These are phyloP conservation scores for Oryzias woworae DNA, from an alignment of 2,113 vertebrate genomes.

Conservation along the genomic window DNA sequence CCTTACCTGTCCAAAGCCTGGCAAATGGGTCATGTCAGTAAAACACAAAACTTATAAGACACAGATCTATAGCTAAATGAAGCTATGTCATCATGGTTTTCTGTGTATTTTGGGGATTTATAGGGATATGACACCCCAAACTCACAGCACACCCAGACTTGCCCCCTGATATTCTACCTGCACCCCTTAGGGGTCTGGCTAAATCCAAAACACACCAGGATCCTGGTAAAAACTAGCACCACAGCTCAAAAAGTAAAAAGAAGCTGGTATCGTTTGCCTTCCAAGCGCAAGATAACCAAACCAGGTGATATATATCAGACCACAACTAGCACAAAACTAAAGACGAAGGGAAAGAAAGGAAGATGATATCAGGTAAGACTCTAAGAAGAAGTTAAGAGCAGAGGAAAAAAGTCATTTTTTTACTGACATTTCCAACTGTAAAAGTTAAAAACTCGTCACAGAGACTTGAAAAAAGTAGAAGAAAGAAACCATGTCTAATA, in stretches of 20 bases:
- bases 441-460: conserved; percentile 55
- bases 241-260: not conserved
- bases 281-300: conserved; percentile 12
- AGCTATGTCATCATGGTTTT: too few species aligned
- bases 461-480: conserved; percentile 38
- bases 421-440: conserved; percentile 60
- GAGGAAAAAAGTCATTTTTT: conserved; percentile 57
- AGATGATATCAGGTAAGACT: conserved; percentile 25
- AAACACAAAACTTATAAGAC: too few species aligned
- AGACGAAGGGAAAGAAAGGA: conserved; percentile 1
- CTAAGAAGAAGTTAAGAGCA: conserved; percentile 47
- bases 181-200: too few species aligned
- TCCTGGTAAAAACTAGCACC: too few species aligned
- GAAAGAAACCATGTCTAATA: conserved; percentile 65
- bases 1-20: too few species aligned
- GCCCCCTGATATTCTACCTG: too few species aligned
- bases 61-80: too few species aligned
- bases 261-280: conserved; percentile 10
- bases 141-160: too few species aligned
- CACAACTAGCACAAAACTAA: conserved; percentile 1
- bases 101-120: too few species aligned
- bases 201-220: too few species aligned
- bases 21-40: too few species aligned
- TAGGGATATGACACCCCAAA: too few species aligned
- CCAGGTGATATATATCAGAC: conserved; percentile 53